Conservation (phyloP, 2,888 invertebrate species). For the Agrotis clavis region DNA sequence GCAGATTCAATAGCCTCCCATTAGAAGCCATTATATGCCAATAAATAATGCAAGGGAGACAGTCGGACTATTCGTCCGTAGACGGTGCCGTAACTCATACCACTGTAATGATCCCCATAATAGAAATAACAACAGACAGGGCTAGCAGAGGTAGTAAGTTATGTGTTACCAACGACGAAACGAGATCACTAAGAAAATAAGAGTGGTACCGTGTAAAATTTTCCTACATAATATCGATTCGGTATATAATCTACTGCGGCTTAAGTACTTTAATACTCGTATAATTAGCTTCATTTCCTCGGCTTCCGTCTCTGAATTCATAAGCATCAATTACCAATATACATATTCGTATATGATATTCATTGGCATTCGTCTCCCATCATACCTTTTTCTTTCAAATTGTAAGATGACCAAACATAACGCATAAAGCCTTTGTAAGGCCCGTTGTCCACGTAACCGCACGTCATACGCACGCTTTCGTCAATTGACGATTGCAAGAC, state of each 20-base stretch:
- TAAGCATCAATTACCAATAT: slow-evolving; percentile 21
- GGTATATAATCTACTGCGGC: slow-evolving; percentile 1
- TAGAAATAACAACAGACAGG: slow-evolving; percentile 78
- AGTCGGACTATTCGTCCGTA: slow-evolving; percentile 83
- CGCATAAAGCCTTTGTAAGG: background rate
- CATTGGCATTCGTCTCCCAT: slow-evolving; percentile 8
- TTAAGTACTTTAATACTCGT: background rate
- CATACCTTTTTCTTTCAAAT: slow-evolving; percentile 26
- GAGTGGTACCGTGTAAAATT: background rate
- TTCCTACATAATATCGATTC: slow-evolving; percentile 14
- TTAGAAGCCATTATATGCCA: slow-evolving; percentile 90
- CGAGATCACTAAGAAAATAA: slow-evolving; percentile 38
- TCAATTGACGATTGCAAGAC: too few relatives aligned
- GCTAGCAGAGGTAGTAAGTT: slow-evolving; percentile 67
- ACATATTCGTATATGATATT: background rate
- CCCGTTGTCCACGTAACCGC: too few relatives aligned
- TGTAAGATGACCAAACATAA: background rate
- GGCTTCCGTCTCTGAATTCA: slow-evolving; percentile 15
- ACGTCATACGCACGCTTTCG: too few relatives aligned
- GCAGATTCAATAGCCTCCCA: slow-evolving; percentile 90
- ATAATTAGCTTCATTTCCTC: slow-evolving; percentile 31
- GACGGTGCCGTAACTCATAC: slow-evolving; percentile 84
- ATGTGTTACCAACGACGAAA: slow-evolving; percentile 56
- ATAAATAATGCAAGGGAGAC: slow-evolving; percentile 89
- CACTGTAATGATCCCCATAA: slow-evolving; percentile 84